Percentiles rank a stretch among this genome's conserved stretches.
Evolutionary conservation across 2,888 invertebrate genomes (phyloP).

Genomic region (Eupeodes latifasciatus): DNA sequence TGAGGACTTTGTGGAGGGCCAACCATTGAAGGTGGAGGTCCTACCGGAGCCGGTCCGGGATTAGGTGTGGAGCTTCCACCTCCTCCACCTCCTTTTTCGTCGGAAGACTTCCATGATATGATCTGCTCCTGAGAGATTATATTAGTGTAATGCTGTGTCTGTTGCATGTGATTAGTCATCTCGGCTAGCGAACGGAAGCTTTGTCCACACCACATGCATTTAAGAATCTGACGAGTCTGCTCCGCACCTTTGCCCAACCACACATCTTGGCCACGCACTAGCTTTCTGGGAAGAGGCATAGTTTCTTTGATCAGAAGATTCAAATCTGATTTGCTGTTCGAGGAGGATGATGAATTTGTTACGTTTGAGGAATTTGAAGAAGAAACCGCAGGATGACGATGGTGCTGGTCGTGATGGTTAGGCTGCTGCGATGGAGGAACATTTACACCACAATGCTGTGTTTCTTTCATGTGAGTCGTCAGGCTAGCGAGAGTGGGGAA

Average conservation of each 20-base stretch:
- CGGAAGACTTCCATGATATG: slow-evolving; percentile 96
- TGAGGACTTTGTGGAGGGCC: slow-evolving; percentile 70
- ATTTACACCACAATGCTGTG: slow-evolving; percentile 96
- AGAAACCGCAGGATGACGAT: slow-evolving; percentile 80
- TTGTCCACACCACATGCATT: slow-evolving; percentile 99
- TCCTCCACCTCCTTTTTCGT: slow-evolving; percentile 86
- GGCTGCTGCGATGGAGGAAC: slow-evolving; percentile 86
- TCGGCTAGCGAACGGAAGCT: slow-evolving; percentile 98
- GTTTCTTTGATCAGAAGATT: slow-evolving; percentile 96
- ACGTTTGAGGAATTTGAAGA: slow-evolving; percentile 82
- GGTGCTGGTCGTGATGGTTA: slow-evolving; percentile 59
- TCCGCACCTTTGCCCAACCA: slow-evolving; percentile 99
- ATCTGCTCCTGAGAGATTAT: slow-evolving; percentile 99
- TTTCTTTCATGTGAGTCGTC: slow-evolving; percentile 99
- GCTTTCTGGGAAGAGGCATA: slow-evolving; percentile 96
- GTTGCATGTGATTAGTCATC: slow-evolving; percentile 99
- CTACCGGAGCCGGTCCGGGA: slow-evolving; percentile 72
- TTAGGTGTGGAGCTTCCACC: slow-evolving; percentile 81
- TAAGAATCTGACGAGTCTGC: slow-evolving; percentile 97
- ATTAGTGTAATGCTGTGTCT: slow-evolving; percentile 98
- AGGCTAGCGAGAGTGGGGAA: slow-evolving; percentile 97
- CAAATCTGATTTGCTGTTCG: slow-evolving; percentile 91
- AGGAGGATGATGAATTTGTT: slow-evolving; percentile 84
- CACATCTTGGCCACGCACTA: slow-evolving; percentile 98
- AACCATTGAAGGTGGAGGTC: slow-evolving; percentile 57